Conservation (phyloP, 1,140 invertebrate genomes). For the Pseudomyrmex gracilis region DNA sequence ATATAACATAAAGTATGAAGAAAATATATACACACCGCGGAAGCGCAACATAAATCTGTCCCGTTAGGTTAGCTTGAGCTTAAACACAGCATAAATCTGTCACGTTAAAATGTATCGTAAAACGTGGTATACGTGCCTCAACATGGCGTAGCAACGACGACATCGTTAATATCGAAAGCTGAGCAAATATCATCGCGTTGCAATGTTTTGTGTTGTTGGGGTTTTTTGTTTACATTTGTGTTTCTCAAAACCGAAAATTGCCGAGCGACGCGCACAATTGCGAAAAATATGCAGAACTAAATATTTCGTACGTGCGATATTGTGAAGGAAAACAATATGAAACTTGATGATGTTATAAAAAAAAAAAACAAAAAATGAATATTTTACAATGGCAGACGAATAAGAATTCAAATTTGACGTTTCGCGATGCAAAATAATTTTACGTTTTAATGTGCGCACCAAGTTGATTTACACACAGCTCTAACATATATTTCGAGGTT, state of each 20-base stretch:
- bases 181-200: neutral
- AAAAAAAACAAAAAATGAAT: no score
- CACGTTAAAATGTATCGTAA: constrained; percentile 3
- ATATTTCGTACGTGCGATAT: no score
- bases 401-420: no score
- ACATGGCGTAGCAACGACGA: neutral
- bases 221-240: constrained; percentile 1
- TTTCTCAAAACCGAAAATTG: no score
- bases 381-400: neutral
- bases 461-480: no score
- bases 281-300: neutral
- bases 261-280: neutral
- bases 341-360: no score
- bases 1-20: neutral
- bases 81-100: constrained; percentile 35
- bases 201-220: neutral
- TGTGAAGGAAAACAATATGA: no score
- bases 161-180: constrained; percentile 19
- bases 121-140: constrained; percentile 15
- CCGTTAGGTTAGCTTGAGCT: neutral
- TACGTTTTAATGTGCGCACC: neutral
- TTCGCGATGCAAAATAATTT: neutral
- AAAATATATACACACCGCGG: constrained; percentile 12
- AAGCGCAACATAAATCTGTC: constrained; percentile 26
- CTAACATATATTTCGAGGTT: no score